Percentiles rank a stretch among this genome's conserved stretches.
phyloP scores from a whole-genome alignment of 1,140 invertebrate genomes.

The Tachypleus tridentatus region DNA sequence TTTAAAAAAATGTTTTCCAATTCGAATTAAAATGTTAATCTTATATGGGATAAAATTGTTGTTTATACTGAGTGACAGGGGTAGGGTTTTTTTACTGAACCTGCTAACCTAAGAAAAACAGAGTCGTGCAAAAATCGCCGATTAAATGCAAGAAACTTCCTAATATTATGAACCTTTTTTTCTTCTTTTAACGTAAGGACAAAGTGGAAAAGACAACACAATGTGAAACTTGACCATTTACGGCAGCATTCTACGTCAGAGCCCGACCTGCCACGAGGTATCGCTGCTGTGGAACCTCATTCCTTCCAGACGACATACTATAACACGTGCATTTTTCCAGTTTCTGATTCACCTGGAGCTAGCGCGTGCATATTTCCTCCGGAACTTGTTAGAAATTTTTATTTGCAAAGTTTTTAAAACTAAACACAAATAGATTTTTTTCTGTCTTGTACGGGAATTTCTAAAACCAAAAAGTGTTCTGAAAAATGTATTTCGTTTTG shows the following conservation, averaged over 20 bases:
- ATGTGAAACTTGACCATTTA: slow-evolving; percentile 67
- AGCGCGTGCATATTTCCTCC: slow-evolving; percentile 12
- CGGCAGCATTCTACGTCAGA: slow-evolving; percentile 33
- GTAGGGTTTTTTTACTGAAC: background rate
- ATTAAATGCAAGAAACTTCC: background rate
- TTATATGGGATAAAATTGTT: no score
- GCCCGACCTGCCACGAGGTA: background rate
- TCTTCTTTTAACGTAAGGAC: slow-evolving; percentile 47
- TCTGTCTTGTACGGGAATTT: no score
- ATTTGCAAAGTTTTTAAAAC: slow-evolving; percentile 12
- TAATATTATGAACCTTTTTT: background rate
- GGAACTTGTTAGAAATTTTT: slow-evolving; percentile 15
- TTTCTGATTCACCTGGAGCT: slow-evolving; percentile 12
- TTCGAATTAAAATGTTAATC: no score
- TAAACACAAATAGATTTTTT: no score
- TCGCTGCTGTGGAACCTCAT: slow-evolving; percentile 6
- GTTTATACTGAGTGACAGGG: background rate
- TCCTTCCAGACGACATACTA: slow-evolving; percentile 10
- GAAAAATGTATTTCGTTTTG: no score
- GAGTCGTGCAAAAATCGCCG: background rate
- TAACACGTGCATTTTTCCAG: slow-evolving; percentile 13
- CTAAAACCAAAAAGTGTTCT: no score
- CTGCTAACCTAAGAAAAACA: background rate
- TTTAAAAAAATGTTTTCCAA: no score
- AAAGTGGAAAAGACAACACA: slow-evolving; percentile 90